Percentiles rank a stretch among this genome's conserved stretches.
phyloP scores from a whole-genome alignment of 2,113 vertebrate species.

The Taxidea taxus region DNA sequence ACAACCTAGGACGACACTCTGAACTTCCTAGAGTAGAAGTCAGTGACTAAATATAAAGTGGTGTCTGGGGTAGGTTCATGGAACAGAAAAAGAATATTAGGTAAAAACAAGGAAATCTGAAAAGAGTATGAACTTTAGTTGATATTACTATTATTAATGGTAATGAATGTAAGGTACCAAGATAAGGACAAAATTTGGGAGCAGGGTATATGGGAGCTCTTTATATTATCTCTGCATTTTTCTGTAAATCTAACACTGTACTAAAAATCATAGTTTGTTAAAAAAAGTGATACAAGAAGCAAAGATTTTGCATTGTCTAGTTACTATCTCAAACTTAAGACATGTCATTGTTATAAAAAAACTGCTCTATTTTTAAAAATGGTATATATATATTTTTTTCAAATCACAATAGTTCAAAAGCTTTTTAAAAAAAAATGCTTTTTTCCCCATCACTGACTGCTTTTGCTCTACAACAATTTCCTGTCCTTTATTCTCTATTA shows the following conservation, averaged over 20 bases:
- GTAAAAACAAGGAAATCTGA: neutral
- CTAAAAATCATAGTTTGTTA: neutral
- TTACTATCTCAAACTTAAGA: neutral
- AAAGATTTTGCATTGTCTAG: neutral
- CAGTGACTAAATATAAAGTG: neutral
- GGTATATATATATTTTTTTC: neutral
- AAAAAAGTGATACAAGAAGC: neutral
- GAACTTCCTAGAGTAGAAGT: neutral
- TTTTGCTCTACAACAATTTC: neutral
- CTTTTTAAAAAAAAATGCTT: neutral
- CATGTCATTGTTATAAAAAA: neutral
- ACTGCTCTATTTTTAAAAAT: neutral
- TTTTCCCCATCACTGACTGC: neutral
- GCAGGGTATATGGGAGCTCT: neutral
- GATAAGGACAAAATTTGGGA: neutral
- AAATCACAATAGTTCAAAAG: neutral
- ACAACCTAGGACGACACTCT: neutral
- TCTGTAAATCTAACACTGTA: neutral
- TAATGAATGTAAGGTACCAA: neutral
- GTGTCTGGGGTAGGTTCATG: neutral
- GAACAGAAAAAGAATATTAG: neutral
- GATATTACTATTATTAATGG: neutral
- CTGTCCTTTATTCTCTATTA: constrained; percentile 11
- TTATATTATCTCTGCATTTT: neutral
- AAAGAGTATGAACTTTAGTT: neutral